A percentile compares a stretch with the other conserved stretches of the same genome.
phyloP scores from a whole-genome alignment of 1,140 invertebrate genomes.

The Asbolus verrucosus region DNA sequence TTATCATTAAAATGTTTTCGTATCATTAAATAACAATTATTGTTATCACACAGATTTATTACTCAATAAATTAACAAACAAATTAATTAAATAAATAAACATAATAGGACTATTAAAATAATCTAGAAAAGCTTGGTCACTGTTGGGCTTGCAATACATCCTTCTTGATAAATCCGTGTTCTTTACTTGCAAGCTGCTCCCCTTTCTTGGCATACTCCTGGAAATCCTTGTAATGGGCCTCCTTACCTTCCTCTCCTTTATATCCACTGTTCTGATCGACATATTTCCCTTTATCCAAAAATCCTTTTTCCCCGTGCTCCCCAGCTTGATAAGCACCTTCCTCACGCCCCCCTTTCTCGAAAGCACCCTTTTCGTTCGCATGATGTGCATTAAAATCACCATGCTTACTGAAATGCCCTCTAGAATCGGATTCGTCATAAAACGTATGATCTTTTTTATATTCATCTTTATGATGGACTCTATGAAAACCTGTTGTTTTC shows the following conservation, averaged over 20 bases:
- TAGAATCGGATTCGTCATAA: conserved; percentile 77
- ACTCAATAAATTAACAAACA: conserved; percentile 34
- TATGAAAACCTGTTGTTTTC: conserved; percentile 77
- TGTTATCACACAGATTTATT: conserved; percentile 27
- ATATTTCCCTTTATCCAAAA: conserved; percentile 50
- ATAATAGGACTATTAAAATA: neutral
- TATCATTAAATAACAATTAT: too few relatives aligned
- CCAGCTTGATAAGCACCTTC: conserved; percentile 47
- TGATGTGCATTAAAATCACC: conserved; percentile 66
- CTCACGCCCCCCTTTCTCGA: conserved; percentile 65
- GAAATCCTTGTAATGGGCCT: conserved; percentile 49
- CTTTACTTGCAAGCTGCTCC: conserved; percentile 33
- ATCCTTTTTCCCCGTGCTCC: conserved; percentile 48
- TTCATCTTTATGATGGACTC: conserved; percentile 79
- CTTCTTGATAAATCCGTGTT: conserved; percentile 38
- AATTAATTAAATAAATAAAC: conserved; percentile 26
- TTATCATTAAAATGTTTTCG: too few relatives aligned
- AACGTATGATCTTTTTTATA: conserved; percentile 80
- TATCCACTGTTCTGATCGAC: conserved; percentile 45
- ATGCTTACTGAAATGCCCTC: conserved; percentile 72
- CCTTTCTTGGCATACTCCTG: conserved; percentile 46
- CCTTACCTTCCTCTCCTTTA: conserved; percentile 42
- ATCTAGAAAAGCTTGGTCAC: neutral
- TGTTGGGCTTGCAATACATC: conserved; percentile 12
- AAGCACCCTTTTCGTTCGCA: conserved; percentile 65